Evolutionary conservation across 1,140 invertebrate species (phyloP).

Genomic region (Papilio glaucus): DNA sequence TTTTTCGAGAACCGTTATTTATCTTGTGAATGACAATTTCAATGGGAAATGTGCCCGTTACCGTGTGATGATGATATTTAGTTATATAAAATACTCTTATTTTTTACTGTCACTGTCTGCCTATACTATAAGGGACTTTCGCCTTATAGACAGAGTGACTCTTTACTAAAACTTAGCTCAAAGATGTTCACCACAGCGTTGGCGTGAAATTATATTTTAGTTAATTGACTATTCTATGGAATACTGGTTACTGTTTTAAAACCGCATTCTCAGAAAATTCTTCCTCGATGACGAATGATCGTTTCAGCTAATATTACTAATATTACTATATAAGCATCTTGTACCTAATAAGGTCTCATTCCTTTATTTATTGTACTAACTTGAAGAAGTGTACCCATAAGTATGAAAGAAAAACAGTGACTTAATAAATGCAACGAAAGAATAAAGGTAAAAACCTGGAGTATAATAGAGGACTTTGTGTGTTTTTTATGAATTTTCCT

Average conservation of each 20-base stretch:
- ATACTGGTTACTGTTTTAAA: background rate
- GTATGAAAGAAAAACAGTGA: background rate
- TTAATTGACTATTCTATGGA: background rate
- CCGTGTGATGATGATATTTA: no score
- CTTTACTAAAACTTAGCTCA: background rate
- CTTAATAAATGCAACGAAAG: background rate
- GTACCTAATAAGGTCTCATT: no score
- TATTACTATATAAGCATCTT: background rate
- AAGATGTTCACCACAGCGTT: background rate
- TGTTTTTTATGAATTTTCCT: constrained; percentile 1
- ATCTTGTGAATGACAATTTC: no score
- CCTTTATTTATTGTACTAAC: background rate
- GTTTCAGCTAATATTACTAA: background rate
- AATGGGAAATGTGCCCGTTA: no score
- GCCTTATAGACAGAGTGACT: no score
- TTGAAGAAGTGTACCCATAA: no score
- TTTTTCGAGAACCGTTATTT: no score
- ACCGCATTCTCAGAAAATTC: background rate
- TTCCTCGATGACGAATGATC: background rate
- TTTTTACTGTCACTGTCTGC: no score
- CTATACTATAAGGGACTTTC: no score
- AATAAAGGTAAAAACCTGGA: background rate
- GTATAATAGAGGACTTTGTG: background rate
- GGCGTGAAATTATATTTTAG: background rate
- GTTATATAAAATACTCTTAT: no score